Conservation (phyloP, 2,113 vertebrate genomes). For the Cyprinodon tularosa region DNA sequence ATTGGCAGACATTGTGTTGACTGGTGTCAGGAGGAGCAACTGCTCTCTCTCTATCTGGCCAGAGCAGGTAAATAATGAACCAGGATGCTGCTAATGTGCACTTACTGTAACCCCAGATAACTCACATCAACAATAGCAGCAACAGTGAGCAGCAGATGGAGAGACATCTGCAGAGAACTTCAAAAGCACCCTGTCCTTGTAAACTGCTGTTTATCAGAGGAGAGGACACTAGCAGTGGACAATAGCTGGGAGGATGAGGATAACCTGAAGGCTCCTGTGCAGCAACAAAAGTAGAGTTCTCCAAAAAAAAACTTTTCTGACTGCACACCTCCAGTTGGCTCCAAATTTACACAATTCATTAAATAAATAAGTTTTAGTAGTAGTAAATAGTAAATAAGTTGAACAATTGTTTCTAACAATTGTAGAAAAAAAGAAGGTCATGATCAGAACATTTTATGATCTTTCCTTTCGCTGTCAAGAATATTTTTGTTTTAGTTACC, state of each 20-base stretch:
- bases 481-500: too few species aligned
- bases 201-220: slow-evolving; percentile 23
- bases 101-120: slow-evolving; percentile 11
- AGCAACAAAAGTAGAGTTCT: background rate
- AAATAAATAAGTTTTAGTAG: too few species aligned
- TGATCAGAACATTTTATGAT: too few species aligned
- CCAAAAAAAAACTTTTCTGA: background rate
- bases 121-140: slow-evolving; percentile 8
- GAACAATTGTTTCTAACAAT: too few species aligned
- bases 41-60: slow-evolving; percentile 33
- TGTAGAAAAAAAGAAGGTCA: too few species aligned
- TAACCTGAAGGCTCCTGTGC: background rate
- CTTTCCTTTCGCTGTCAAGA: too few species aligned
- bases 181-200: slow-evolving; percentile 17
- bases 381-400: too few species aligned
- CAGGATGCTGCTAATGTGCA: slow-evolving; percentile 10
- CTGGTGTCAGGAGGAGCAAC: slow-evolving; percentile 55
- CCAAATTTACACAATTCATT: background rate
- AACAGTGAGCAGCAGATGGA: slow-evolving; percentile 7
- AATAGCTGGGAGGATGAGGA: slow-evolving; percentile 11
- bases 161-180: slow-evolving; percentile 31
- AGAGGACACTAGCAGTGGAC: background rate
- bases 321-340: background rate
- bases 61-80: slow-evolving; percentile 56
- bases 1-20: slow-evolving; percentile 51